These are phyloP conservation scores for Poecilia picta DNA, from an alignment of 2,797 vertebrate genomes.

Conservation along the genomic window DNA sequence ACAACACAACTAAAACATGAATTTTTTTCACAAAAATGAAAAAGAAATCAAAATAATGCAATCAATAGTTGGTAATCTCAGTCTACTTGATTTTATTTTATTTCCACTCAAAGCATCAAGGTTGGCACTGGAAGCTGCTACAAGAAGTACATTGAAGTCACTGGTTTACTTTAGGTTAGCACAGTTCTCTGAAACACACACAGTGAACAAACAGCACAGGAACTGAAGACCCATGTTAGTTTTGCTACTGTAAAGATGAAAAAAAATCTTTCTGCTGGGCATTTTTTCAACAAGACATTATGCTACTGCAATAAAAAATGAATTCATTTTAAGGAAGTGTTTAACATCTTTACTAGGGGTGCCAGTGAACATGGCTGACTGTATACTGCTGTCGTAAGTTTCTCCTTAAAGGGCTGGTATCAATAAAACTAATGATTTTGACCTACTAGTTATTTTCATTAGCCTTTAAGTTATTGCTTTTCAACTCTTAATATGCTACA, in stretches of 20 bases:
- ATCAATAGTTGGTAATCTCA: not conserved
- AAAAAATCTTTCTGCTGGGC: not conserved
- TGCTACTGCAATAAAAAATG: not conserved
- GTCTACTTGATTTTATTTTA: not conserved
- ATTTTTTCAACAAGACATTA: not conserved
- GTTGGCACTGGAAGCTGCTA: not conserved
- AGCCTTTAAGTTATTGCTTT: conserved; percentile 8
- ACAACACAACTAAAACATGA: not conserved
- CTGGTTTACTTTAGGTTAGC: not conserved
- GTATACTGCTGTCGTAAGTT: not conserved
- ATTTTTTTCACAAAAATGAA: not conserved
- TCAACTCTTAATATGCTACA: conserved; percentile 20
- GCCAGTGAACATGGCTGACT: not conserved
- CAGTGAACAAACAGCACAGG: not conserved
- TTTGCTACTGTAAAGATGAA: not conserved
- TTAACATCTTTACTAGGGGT: not conserved
- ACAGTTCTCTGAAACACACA: not conserved
- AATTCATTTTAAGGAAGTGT: not conserved
- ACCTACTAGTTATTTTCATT: conserved; percentile 3
- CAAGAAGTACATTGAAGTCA: not conserved
- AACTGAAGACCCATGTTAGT: not conserved
- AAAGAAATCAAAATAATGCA: not conserved
- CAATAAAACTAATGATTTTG: conserved; percentile 8
- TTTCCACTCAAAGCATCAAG: not conserved
- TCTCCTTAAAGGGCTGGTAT: not conserved